Evolutionary conservation across 1,140 invertebrate species (phyloP).

Genomic region (Ericerus pela): DNA sequence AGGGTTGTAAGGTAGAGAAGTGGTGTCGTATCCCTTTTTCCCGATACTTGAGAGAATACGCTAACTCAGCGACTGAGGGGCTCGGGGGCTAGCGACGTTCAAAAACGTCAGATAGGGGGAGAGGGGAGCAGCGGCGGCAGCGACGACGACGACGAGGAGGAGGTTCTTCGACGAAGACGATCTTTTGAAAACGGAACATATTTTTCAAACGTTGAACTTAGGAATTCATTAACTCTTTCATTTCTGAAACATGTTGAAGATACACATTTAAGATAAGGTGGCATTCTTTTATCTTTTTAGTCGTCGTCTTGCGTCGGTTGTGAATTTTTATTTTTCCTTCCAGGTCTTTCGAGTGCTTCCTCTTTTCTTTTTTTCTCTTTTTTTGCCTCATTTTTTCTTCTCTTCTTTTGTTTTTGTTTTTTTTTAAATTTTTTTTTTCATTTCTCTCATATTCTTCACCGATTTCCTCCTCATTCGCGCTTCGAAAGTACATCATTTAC

Average conservation of each 20-base stretch:
- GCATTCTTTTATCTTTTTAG: slow-evolving; percentile 10
- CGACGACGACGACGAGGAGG: background rate
- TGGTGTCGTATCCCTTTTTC: background rate
- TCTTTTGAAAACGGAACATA: slow-evolving; percentile 11
- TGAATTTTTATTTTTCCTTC: slow-evolving; percentile 3
- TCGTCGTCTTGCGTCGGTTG: slow-evolving; percentile 7
- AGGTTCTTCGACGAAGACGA: slow-evolving; percentile 8
- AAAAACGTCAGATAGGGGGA: background rate
- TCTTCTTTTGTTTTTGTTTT: background rate
- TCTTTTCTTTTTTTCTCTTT: background rate
- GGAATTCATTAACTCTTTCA: slow-evolving; percentile 12
- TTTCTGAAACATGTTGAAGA: slow-evolving; percentile 8
- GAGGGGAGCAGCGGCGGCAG: background rate
- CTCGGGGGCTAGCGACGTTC: background rate
- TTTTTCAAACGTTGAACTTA: slow-evolving; percentile 8
- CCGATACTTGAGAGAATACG: background rate
- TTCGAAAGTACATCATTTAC: no score
- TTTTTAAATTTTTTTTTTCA: background rate
- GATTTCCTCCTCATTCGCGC: no score
- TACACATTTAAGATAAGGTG: slow-evolving; percentile 11
- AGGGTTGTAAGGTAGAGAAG: no score
- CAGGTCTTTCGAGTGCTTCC: slow-evolving; percentile 9
- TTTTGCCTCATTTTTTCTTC: background rate
- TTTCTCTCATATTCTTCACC: no score
- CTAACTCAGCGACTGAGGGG: background rate